Percentiles rank a stretch among this genome's conserved stretches.
These are phyloP conservation scores for Chrysotoxum bicinctum DNA, from an alignment of 2,888 invertebrate species.

Conservation along the genomic window DNA sequence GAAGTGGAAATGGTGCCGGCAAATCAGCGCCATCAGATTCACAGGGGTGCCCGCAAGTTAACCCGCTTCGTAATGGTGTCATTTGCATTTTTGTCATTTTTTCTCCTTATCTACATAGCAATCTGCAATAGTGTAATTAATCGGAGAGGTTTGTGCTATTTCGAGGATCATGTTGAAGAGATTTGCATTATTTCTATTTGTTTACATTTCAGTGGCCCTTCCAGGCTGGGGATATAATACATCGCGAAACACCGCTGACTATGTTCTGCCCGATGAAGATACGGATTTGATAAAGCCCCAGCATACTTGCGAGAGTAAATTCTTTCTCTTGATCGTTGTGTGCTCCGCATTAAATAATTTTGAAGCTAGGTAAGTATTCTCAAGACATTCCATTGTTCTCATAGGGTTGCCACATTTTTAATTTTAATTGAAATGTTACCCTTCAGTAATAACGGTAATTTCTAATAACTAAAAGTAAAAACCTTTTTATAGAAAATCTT, in stretches of 20 bases:
- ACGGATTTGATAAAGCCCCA: conserved; percentile 86
- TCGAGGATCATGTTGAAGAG: background rate
- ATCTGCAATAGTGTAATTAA: conserved; percentile 77
- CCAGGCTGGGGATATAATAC: conserved; percentile 89
- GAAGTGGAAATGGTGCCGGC: conserved; percentile 73
- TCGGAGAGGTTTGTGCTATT: conserved; percentile 76
- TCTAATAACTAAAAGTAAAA: too few relatives aligned
- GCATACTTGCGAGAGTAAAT: conserved; percentile 82
- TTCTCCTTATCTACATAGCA: conserved; percentile 78
- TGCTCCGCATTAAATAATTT: conserved; percentile 88
- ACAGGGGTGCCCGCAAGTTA: conserved; percentile 76
- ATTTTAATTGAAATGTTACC: too few relatives aligned
- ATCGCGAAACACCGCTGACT: conserved; percentile 87
- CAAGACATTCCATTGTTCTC: too few relatives aligned
- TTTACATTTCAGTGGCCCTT: conserved; percentile 80
- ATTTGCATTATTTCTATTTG: background rate
- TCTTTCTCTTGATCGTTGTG: conserved; percentile 88
- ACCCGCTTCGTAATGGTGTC: conserved; percentile 74
- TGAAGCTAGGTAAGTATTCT: conserved; percentile 82
- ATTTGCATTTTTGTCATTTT: conserved; percentile 74
- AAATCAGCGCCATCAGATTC: conserved; percentile 74
- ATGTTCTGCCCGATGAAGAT: conserved; percentile 87
- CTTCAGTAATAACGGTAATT: too few relatives aligned
- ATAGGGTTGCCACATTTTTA: too few relatives aligned
- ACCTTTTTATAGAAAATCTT: too few relatives aligned